Base-by-base conservation (phyloP, 2,797 vertebrate species). In the Molossus molossus region DNA sequence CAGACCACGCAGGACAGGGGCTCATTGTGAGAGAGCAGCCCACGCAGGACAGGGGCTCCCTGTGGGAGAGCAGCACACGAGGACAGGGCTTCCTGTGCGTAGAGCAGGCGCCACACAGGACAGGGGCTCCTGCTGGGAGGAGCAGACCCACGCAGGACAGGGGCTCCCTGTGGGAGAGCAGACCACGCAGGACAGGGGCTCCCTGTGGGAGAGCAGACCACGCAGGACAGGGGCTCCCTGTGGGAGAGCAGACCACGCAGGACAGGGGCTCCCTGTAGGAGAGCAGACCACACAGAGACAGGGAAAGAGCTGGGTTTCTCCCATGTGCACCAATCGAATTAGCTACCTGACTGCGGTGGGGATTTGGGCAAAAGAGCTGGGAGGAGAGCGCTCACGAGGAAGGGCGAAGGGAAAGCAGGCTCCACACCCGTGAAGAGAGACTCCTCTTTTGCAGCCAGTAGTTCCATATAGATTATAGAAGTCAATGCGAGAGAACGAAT, bases 401-500 rank as follows among this genome's bases (percentile, higher is more conserved):
- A 55, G 2, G 14, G 25, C 73, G 23, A 25, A 87, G 29, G 12
- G 12, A 21, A 33, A 77, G 25, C 17, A 33, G 33, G 14, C 4
- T 33, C 21, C 13, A 12, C 17, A 21, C 3, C 20, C 45, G 33
- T 0, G n/a, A 27, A 53, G 53, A 90, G 72, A 90, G 18, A 1
- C 15, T 29, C 14, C 75, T n/a, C 25, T 67, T 86, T 55, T 10
- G 21, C 15, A 37, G 20, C n/a, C 21, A 10, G 14, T 45, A 29
- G 89, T 90, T 58, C 64, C 70, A 53, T 13, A 23, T 29, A 62
- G 57, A 84, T 64, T 27, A 27, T 20, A 69, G 90, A 87, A 40
- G 75, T 82, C 82, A 21, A n/a, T 60, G 20, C 58, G 60, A 79
- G 70, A 96, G 13, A 87, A 8, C 29, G 64, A 92, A 81, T 65